Evolutionary conservation across 2,888 invertebrate species (phyloP).

Genomic region (Heliconius sara): DNA sequence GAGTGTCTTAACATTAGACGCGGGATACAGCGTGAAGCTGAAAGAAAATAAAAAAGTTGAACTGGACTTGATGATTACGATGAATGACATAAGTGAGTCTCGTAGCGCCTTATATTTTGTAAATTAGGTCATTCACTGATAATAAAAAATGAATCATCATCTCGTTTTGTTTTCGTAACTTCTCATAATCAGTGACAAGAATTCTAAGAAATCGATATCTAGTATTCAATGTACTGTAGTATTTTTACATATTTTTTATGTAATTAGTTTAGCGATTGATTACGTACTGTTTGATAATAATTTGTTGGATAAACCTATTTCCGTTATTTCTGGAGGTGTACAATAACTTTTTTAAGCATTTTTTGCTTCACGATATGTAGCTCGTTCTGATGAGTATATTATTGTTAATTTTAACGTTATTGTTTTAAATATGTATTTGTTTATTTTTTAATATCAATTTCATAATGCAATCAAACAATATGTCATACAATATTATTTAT

Average conservation of each 20-base stretch:
- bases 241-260: neutral
- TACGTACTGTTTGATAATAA: constrained; percentile 16
- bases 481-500: neutral
- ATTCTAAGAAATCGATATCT: constrained; percentile 19
- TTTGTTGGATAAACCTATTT: neutral
- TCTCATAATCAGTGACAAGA: constrained; percentile 6
- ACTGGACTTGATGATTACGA: neutral
- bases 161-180: constrained; percentile 16
- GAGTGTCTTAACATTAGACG: too few species aligned
- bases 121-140: constrained; percentile 36
- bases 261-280: neutral
- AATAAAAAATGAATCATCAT: constrained; percentile 25
- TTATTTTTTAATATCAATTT: too few species aligned
- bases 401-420: too few species aligned
- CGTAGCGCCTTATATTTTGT: constrained; percentile 1
- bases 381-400: too few species aligned
- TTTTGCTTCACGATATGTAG: too few species aligned
- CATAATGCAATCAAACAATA: too few species aligned
- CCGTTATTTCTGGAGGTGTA: neutral
- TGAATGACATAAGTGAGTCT: neutral
- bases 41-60: too few species aligned
- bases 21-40: neutral
- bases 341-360: neutral
- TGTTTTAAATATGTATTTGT: too few species aligned
- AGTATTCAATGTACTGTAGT: neutral